Conservation (phyloP, 2,113 vertebrate genomes). For the Scophthalmus maximus region DNA sequence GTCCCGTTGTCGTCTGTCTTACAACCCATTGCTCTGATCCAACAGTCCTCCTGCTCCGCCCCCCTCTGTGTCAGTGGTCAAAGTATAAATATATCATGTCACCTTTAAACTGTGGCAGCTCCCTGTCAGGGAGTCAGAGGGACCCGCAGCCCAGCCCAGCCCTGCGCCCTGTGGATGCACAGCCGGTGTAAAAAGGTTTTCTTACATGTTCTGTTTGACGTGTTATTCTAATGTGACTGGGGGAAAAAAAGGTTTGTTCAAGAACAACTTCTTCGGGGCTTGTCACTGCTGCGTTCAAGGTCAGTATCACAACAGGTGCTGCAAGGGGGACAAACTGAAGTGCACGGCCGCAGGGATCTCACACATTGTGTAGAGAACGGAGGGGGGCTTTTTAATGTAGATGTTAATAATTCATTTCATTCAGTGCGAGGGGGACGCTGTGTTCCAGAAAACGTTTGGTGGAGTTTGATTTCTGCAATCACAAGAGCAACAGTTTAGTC, state of each 20-base stretch:
- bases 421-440: neutral
- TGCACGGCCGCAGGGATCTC: conserved; percentile 47
- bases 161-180: conserved; percentile 36
- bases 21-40: conserved; percentile 41
- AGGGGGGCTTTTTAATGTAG: neutral
- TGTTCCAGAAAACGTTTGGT: neutral
- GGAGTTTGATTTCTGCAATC: neutral
- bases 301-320: conserved; percentile 83
- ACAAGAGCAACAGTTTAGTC: neutral
- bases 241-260: conserved; percentile 7
- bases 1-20: neutral
- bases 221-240: conserved; percentile 10
- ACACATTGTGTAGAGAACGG: neutral
- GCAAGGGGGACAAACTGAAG: conserved; percentile 43
- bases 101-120: conserved; percentile 72
- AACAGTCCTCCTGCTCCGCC: conserved; percentile 37
- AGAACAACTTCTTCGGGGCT: conserved; percentile 25
- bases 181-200: conserved; percentile 23
- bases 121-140: conserved; percentile 72
- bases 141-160: conserved; percentile 45
- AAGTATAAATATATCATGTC: conserved; percentile 76
- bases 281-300: conserved; percentile 81
- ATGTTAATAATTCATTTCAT: neutral
- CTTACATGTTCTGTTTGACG: neutral
- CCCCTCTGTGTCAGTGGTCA: conserved; percentile 61